phyloP scores from a whole-genome alignment of 2,888 invertebrate genomes.

The Pollenia labialis region DNA sequence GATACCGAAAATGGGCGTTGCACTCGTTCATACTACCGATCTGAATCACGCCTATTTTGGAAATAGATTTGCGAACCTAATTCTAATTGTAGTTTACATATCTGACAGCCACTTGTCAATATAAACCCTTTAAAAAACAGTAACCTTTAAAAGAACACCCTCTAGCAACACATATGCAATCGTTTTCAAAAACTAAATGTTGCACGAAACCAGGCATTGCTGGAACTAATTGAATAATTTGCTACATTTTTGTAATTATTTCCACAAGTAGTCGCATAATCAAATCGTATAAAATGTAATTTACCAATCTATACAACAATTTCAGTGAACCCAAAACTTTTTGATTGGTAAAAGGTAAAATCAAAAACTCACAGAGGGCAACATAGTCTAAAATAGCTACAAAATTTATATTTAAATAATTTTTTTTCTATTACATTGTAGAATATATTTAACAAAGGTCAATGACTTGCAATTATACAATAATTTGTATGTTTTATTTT shows the following conservation, averaged over 20 bases:
- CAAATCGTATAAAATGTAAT: not conserved
- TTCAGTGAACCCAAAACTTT: not conserved
- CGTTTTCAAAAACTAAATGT: conserved; percentile 2
- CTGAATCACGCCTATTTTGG: no score
- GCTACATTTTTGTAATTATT: not conserved
- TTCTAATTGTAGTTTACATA: no score
- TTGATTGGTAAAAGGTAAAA: not conserved
- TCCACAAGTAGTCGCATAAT: conserved; percentile 10
- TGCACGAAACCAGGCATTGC: conserved; percentile 32
- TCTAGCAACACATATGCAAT: not conserved
- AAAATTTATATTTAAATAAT: not conserved
- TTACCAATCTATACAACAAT: conserved; percentile 1
- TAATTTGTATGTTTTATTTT: conserved; percentile 35
- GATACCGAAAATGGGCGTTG: no score
- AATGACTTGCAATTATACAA: conserved; percentile 49
- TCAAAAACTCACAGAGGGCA: not conserved
- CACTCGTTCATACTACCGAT: no score
- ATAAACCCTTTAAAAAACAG: no score
- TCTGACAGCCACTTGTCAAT: no score
- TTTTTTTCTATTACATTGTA: not conserved
- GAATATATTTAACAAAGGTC: conserved; percentile 13
- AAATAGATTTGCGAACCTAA: no score
- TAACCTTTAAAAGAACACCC: no score
- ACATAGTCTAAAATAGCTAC: not conserved
- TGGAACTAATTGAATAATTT: conserved; percentile 27